Evolutionary conservation across 23 tunicate genomes (phyloP), one percentile per base, ranked within the genome.

Genomic region (Pegea sp.): DNA sequence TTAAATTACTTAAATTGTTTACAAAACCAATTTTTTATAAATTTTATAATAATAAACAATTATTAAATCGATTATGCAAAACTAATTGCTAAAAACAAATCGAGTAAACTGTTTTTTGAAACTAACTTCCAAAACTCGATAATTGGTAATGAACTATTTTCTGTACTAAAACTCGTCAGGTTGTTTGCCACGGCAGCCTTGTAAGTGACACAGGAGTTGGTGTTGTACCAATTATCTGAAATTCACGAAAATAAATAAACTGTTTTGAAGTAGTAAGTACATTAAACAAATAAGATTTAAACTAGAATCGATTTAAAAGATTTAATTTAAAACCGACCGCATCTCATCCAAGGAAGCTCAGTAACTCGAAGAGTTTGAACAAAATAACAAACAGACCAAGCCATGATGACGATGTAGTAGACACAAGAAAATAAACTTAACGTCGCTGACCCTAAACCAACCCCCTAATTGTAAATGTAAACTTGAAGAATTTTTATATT

Each of bases 181-280:
- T 38, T 16, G 11, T n/a, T n/a, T n/a, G n/a, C n/a, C n/a, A n/a
- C n/a, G n/a, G n/a, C n/a, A n/a, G n/a, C n/a, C 42, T 31, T 31
- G 53, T 69, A 62, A 11, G 68, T 60, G 0, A 64, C 24, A 61
- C 90, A 77, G 4, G 33, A 21, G 18, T 53, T 44, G 4, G 90
- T 69, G 65, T 77, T 77, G 76, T 76, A 77, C 71, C 70, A 68
- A 55, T 77, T 77, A 2, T 57, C 90, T 77, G 73, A 5, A 34
- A 60, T 13, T 51, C 7, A 25, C 46, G 61, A 60, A 59, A n/a
- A n/a, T n/a, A n/a, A n/a, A n/a, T n/a, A n/a, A n/a, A n/a, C n/a
- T n/a, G n/a, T n/a, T n/a, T n/a, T n/a, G n/a, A n/a, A n/a, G n/a
- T n/a, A n/a, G n/a, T n/a, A 16, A n/a, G 19, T 13, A 20, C 13